Conservation (phyloP, 2,888 invertebrate species). For the Selenia dentaria region DNA sequence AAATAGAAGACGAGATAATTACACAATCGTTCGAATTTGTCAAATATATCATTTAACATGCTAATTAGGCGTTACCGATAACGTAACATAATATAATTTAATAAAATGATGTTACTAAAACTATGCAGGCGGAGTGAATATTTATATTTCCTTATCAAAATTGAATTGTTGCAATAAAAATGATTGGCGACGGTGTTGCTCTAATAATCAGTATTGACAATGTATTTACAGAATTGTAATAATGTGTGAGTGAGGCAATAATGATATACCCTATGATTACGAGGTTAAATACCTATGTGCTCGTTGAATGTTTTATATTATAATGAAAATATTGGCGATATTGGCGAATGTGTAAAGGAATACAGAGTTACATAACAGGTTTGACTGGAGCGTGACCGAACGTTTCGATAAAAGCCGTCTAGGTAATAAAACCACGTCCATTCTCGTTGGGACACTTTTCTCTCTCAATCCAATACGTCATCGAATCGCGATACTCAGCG, state of each 20-base stretch:
- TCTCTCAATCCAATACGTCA: background rate
- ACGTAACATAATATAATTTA: background rate
- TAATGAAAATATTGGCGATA: background rate
- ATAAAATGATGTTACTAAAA: background rate
- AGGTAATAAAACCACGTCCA: background rate
- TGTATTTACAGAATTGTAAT: background rate
- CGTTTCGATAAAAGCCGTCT: slow-evolving; percentile 3
- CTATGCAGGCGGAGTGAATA: background rate
- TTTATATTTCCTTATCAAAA: slow-evolving; percentile 33
- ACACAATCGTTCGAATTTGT: background rate
- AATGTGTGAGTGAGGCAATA: background rate
- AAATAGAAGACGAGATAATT: background rate
- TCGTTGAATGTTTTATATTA: background rate
- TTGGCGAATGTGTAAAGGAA: background rate
- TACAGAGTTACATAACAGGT: slow-evolving; percentile 27
- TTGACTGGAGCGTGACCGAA: slow-evolving; percentile 15
- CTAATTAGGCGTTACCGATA: background rate
- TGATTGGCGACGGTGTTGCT: slow-evolving; percentile 17
- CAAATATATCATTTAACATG: background rate
- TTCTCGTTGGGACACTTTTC: slow-evolving; percentile 1
- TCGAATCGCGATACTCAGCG: background rate
- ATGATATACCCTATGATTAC: background rate
- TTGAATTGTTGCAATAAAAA: slow-evolving; percentile 35
- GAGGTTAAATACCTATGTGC: background rate
- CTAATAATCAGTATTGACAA: slow-evolving; percentile 2